These are phyloP conservation scores for Tenualosa thibaudeaui DNA, from an alignment of 2,797 vertebrate genomes.

Conservation along the genomic window DNA sequence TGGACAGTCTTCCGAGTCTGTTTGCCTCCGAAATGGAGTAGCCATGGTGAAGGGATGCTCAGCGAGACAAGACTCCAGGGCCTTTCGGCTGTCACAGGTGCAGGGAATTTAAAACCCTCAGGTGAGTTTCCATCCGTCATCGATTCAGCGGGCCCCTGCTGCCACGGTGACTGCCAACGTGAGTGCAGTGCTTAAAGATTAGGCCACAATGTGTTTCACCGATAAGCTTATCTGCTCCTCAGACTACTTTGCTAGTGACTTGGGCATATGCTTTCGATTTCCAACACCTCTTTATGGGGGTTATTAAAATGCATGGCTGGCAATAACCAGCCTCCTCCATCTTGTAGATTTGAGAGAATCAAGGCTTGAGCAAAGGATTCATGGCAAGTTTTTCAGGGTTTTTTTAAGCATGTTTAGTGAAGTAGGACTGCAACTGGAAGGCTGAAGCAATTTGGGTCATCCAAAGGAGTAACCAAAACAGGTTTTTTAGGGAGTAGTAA, in stretches of 20 bases:
- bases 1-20: neutral
- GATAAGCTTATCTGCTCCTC: slow-evolving; percentile 37
- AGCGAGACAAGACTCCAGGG: neutral
- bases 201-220: slow-evolving; percentile 34
- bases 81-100: neutral
- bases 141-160: slow-evolving; percentile 25
- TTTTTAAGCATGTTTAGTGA: neutral
- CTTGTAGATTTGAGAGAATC: slow-evolving; percentile 33
- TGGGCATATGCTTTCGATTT: slow-evolving; percentile 18
- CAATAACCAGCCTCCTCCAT: slow-evolving; percentile 16
- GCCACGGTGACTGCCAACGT: slow-evolving; percentile 28
- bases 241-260: slow-evolving; percentile 25
- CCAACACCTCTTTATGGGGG: slow-evolving; percentile 15
- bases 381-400: neutral
- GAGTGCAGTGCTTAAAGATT: slow-evolving; percentile 35
- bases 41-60: neutral
- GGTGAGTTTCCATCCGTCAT: slow-evolving; percentile 30
- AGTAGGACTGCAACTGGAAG: neutral
- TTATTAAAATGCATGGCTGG: slow-evolving; percentile 35
- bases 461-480: neutral
- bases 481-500: neutral
- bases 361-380: neutral
- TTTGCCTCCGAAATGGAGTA: neutral
- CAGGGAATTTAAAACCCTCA: slow-evolving; percentile 4
- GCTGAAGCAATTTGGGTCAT: slow-evolving; percentile 8